These are phyloP conservation scores for Antechinus stuartii DNA, from an alignment of 2,113 vertebrate species.

Conservation along the genomic window DNA sequence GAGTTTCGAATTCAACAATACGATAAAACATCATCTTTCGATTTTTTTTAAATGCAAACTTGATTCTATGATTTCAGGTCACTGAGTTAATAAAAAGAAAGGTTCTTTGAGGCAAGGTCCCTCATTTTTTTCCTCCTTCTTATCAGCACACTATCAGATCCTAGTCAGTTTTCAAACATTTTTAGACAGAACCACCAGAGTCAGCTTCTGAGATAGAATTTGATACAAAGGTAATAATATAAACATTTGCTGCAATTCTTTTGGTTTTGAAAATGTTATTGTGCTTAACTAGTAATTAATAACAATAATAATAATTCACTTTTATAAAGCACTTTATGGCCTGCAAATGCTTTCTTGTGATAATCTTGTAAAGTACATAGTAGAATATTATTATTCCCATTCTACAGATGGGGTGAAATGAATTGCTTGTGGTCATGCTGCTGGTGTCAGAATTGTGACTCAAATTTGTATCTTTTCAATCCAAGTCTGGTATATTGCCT, in stretches of 20 bases:
- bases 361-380: neutral
- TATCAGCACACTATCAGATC: constrained; percentile 6
- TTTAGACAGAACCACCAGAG: neutral
- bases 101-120: constrained; percentile 45
- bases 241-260: constrained; percentile 12
- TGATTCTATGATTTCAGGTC: constrained; percentile 25
- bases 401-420: constrained; percentile 12
- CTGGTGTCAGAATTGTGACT: neutral
- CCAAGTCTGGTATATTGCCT: neutral
- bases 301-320: neutral
- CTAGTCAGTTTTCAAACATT: constrained; percentile 44
- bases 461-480: neutral
- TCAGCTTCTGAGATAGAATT: neutral
- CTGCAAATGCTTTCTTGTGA: too few relatives aligned
- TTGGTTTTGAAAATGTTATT: constrained; percentile 6
- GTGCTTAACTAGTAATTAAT: neutral
- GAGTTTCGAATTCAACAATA: constrained; percentile 46
- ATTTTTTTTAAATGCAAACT: constrained; percentile 8
- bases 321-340: too few relatives aligned
- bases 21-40: constrained; percentile 15
- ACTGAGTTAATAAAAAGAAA: constrained; percentile 50
- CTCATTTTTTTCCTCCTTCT: constrained; percentile 31
- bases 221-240: neutral
- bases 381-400: neutral
- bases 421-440: neutral